Evolutionary conservation across 2,113 vertebrate genomes (phyloP), one percentile per base, ranked within the genome.

Genomic region (Rissa tridactyla): DNA sequence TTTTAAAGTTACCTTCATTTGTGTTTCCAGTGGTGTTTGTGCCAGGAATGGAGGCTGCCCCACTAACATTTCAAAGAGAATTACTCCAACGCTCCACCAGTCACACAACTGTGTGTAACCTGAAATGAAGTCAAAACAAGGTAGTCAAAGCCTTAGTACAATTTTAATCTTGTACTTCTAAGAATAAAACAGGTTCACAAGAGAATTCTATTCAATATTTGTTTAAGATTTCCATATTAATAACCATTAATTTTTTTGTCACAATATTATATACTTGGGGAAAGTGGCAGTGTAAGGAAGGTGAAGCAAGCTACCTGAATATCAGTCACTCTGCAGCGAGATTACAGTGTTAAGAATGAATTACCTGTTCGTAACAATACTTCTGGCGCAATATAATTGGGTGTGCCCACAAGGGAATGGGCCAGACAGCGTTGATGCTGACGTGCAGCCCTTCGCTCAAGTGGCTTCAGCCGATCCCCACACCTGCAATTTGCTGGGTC

Each of bases 81-180:
- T 99, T 92, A 99, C 99, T 46, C 99, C 99, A 70, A 99, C 99
- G 46, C 99, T 99, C 99, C 99, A 99, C 99, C 99, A 99, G 79
- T 99, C 99, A 88, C 99, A 99, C 34, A 99, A 97, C 97, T 99
- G 99, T 13, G 99, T 99, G 97, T 99, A 99, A 82, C 99, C 98
- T 98, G 96, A 95, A 97, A 97, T 44, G 30, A 88, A 81, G 62
- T 77, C 64, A 86, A 80, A 85, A 51, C 60, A 57, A 79, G 12
- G 38, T 34, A 66, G 40, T 88, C 29, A 76, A 77, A 72, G 32
- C 7, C 22, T 60, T 40, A 22, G 47, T 8, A 23, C 4, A 52
- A 38, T 69, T 78, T 92, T 27, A 27, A 47, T 36, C 55, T 71
- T 60, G 16, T 27, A 82, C 72, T 92, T 91, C 30, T 61, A 91